Base-by-base conservation (phyloP, 2,888 invertebrate genomes). In the Petrolisthes manimaculis region DNA sequence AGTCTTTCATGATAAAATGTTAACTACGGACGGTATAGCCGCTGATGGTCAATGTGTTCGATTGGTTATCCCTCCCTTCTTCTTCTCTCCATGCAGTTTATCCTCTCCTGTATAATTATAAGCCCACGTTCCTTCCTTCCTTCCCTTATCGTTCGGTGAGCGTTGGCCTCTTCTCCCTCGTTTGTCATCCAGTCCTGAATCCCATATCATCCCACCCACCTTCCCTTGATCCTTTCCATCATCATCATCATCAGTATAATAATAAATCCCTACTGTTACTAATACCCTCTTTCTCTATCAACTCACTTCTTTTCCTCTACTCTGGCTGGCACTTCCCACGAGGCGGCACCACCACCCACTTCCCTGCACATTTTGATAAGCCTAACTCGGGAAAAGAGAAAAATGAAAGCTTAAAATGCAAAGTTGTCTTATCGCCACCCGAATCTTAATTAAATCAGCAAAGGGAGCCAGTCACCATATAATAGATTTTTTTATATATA, bases 351-450 rank as follows among this genome's bases (percentile, higher is more conserved):
- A n/a, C n/a, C 79, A 69, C 24, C 55, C 84, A 24, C 37, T 51
- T 24, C 24, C 74, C 84, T 84, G 75, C 84, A 75, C 75, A 84
- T 24, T 84, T 84, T 84, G 84, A 84, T 84, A 84, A 84, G 84
- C 84, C 75, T 84, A 84, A 84, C 74, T 75, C 21, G 84, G 51
- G 14, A 84, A 84, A 75, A 75, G 84, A 77, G 77, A 84, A 83
- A 83, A 83, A 84, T 84, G 77, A 84, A 84, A 75, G 84, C 75
- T 84, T 84, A 84, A 84, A 84, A 84, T 84, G 84, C 84, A 84
- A 84, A 84, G 84, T 84, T 84, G 55, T 84, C 75, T 75, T 75
- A 84, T 84, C 84, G 55, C n/a, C 56, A 21, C 71, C 56, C 18
- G 24, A 54, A 84, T 84, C 84, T 84, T 84, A 84, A 84, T 84